Evolutionary conservation across 2,888 invertebrate species (phyloP).

Genomic region (Andrena marginata): DNA sequence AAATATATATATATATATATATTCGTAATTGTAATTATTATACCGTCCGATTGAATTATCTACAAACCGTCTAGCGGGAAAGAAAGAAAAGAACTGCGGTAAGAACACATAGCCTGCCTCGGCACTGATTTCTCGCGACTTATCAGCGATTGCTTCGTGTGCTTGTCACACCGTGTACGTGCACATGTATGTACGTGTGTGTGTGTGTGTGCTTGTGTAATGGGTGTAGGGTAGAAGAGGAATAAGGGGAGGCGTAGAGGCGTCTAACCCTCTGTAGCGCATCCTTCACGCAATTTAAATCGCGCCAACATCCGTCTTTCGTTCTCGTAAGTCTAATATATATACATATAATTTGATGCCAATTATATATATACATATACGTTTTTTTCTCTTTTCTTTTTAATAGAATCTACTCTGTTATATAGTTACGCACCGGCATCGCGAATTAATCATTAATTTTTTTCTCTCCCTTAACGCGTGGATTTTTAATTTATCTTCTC

Average conservation of each 20-base stretch:
- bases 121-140: constrained; percentile 54
- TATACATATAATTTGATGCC: constrained; percentile 66
- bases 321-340: constrained; percentile 72
- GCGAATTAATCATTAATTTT: constrained; percentile 53
- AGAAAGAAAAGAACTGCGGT: constrained; percentile 46
- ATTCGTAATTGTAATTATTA: constrained; percentile 60
- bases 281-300: constrained; percentile 65
- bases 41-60: constrained; percentile 62
- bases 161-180: constrained; percentile 12
- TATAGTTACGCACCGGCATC: constrained; percentile 78
- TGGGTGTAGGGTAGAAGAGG: constrained; percentile 59
- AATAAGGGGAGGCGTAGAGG: constrained; percentile 64
- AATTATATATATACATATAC: constrained; percentile 70
- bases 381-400: constrained; percentile 57
- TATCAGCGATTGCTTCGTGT: constrained; percentile 17
- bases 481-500: constrained; percentile 20
- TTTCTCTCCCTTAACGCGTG: constrained; percentile 32
- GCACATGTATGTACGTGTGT: constrained; percentile 36
- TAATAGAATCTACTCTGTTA: constrained; percentile 74
- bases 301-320: constrained; percentile 68
- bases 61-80: constrained; percentile 63
- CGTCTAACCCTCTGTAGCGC: constrained; percentile 60
- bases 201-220: constrained; percentile 30
- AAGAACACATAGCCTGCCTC: constrained; percentile 56
- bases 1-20: constrained; percentile 6